These are phyloP conservation scores for Microtus richardsoni DNA, from an alignment of 2,113 vertebrate genomes.

Conservation along the genomic window DNA sequence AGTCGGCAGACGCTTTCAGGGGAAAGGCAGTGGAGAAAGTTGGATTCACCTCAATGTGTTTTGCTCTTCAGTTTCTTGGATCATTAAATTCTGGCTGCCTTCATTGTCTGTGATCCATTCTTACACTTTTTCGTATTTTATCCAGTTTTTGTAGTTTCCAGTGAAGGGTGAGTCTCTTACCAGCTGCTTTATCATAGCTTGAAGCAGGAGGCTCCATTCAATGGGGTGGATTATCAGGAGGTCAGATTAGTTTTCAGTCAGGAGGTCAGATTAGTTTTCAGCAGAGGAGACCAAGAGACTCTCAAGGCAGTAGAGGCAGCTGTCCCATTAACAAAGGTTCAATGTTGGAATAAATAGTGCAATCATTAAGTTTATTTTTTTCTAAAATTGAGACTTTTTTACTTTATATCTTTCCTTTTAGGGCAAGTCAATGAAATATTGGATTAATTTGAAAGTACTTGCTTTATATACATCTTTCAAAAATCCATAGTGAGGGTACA, in stretches of 20 bases:
- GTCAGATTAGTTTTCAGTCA: slow-evolving; percentile 31
- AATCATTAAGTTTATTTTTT: slow-evolving; percentile 32
- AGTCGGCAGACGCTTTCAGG: neutral
- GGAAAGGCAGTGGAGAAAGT: neutral
- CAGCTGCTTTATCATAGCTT: slow-evolving; percentile 18
- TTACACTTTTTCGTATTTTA: slow-evolving; percentile 21
- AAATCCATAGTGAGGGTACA: neutral
- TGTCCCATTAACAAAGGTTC: neutral
- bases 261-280: slow-evolving; percentile 39
- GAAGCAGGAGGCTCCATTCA: slow-evolving; percentile 22
- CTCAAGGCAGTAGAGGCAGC: neutral
- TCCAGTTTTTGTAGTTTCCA: slow-evolving; percentile 12
- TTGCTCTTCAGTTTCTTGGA: slow-evolving; percentile 17
- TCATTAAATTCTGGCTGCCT: slow-evolving; percentile 38
- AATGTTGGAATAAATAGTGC: neutral
- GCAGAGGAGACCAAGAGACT: neutral
- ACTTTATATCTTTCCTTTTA: neutral
- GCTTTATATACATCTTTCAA: slow-evolving; percentile 2
- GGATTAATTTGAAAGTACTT: slow-evolving; percentile 31
- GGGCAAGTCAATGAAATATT: neutral
- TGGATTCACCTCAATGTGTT: slow-evolving; percentile 16
- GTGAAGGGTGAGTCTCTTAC: slow-evolving; percentile 16
- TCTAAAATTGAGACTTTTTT: slow-evolving; percentile 8
- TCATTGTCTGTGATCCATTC: slow-evolving; percentile 30
- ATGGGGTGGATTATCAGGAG: slow-evolving; percentile 4